These are phyloP conservation scores for Manis javanica DNA, from an alignment of 2,797 vertebrate genomes.

Conservation along the genomic window DNA sequence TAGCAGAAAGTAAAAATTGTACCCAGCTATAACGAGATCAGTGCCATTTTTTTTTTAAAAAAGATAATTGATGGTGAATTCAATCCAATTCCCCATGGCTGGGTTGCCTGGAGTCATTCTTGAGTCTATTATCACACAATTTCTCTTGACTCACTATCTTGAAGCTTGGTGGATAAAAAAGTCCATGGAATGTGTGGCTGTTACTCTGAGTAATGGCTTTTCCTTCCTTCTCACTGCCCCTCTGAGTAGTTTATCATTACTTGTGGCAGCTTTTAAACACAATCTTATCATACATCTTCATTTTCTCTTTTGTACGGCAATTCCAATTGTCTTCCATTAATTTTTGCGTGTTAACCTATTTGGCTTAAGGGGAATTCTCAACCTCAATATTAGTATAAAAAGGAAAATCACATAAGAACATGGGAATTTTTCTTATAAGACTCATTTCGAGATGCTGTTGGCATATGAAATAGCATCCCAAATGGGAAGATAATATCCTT, in stretches of 20 bases:
- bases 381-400: constrained; percentile 71
- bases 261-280: constrained; percentile 79
- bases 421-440: constrained; percentile 75
- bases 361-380: constrained; percentile 67
- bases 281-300: constrained; percentile 83
- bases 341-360: constrained; percentile 80
- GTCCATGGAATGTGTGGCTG: constrained; percentile 30
- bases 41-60: background rate
- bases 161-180: constrained; percentile 29
- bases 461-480: constrained; percentile 80
- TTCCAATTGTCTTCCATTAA: constrained; percentile 79
- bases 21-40: constrained; percentile 69
- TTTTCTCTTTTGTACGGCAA: constrained; percentile 78
- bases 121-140: constrained; percentile 74
- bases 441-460: constrained; percentile 82
- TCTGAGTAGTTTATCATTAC: constrained; percentile 79
- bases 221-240: constrained; percentile 70
- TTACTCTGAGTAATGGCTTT: constrained; percentile 74
- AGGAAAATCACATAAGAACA: constrained; percentile 73
- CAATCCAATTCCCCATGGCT: constrained; percentile 47
- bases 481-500: constrained; percentile 86
- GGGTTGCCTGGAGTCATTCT: constrained; percentile 76
- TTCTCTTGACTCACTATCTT: constrained; percentile 50
- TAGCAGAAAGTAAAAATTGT: constrained; percentile 60
- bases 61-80: constrained; percentile 62